Percentiles rank a stretch among this genome's conserved stretches.
phyloP scores from a whole-genome alignment of 1,140 invertebrate species.

The Cyphomyrmex costatus region DNA sequence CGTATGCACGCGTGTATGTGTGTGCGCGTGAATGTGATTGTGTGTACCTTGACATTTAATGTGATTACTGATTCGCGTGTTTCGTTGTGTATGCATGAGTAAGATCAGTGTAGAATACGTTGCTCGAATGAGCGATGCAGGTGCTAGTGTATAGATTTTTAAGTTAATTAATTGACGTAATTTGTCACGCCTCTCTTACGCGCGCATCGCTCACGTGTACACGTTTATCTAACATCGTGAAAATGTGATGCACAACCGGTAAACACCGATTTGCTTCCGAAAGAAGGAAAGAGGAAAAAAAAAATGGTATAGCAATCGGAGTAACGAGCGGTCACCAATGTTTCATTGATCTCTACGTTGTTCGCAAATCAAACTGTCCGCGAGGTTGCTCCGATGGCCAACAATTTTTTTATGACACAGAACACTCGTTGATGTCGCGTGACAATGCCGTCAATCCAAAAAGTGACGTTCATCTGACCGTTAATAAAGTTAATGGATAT shows the following conservation, averaged over 20 bases:
- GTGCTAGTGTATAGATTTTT: slow-evolving; percentile 23
- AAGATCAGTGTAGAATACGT: slow-evolving; percentile 36
- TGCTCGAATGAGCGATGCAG: slow-evolving; percentile 55
- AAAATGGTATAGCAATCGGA: slow-evolving; percentile 42
- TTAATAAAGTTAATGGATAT: slow-evolving; percentile 11
- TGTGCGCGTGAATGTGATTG: slow-evolving; percentile 4
- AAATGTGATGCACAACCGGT: slow-evolving; percentile 23
- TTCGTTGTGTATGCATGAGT: slow-evolving; percentile 24
- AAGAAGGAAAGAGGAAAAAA: background rate
- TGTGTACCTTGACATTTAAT: slow-evolving; percentile 50
- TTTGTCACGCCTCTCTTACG: slow-evolving; percentile 30
- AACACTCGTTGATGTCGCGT: slow-evolving; percentile 36
- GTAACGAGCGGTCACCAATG: background rate
- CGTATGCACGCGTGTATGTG: slow-evolving; percentile 17
- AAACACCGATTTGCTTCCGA: slow-evolving; percentile 56
- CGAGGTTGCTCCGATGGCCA: slow-evolving; percentile 31
- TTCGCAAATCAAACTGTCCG: background rate
- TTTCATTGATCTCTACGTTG: slow-evolving; percentile 37
- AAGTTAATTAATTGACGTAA: slow-evolving; percentile 19
- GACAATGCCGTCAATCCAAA: slow-evolving; percentile 8
- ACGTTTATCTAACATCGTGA: slow-evolving; percentile 47
- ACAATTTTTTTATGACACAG: slow-evolving; percentile 9
- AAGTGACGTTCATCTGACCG: slow-evolving; percentile 1
- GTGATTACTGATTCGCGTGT: slow-evolving; percentile 23
- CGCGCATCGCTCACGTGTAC: slow-evolving; percentile 62